These are phyloP conservation scores for Dolichomitus sp. DNA, from an alignment of 2,888 invertebrate genomes.

Conservation along the genomic window DNA sequence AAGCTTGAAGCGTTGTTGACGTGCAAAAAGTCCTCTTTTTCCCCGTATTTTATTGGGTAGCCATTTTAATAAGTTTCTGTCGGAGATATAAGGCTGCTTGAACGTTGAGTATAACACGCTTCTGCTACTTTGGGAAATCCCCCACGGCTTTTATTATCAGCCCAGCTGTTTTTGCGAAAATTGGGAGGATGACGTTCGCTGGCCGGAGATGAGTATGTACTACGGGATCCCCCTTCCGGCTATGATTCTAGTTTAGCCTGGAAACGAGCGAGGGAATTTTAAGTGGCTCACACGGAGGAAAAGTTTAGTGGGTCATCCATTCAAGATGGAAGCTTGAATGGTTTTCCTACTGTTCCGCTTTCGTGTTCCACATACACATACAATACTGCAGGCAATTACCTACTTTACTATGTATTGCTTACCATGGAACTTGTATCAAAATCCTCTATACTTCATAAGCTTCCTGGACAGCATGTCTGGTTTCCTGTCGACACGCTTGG, in stretches of 20 bases:
- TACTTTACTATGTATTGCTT: not conserved
- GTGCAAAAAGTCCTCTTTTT: not conserved
- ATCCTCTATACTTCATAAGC: slow-evolving; percentile 66
- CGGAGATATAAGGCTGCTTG: not conserved
- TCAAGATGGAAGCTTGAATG: slow-evolving; percentile 6
- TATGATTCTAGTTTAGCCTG: slow-evolving; percentile 2
- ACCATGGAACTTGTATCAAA: slow-evolving; percentile 6
- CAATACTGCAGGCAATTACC: not conserved
- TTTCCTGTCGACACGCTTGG: slow-evolving; percentile 13
- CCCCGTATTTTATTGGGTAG: not conserved
- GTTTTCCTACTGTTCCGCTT: not conserved
- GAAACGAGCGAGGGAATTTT: slow-evolving; percentile 23
- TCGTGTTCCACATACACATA: not conserved
- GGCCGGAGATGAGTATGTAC: not conserved
- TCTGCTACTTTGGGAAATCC: not conserved
- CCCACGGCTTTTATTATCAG: slow-evolving; percentile 19
- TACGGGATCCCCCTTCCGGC: not conserved
- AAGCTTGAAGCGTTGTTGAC: slow-evolving; percentile 22
- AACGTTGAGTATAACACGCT: not conserved
- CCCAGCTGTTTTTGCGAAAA: slow-evolving; percentile 1
- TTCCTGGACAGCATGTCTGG: slow-evolving; percentile 40
- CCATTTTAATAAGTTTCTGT: slow-evolving; percentile 28
- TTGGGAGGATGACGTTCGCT: not conserved
- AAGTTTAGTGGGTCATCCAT: slow-evolving; percentile 30
- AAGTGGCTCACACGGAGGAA: slow-evolving; percentile 27